Evolutionary conservation across 2,113 vertebrate genomes (phyloP).

Genomic region (Pleuronectes platessa): DNA sequence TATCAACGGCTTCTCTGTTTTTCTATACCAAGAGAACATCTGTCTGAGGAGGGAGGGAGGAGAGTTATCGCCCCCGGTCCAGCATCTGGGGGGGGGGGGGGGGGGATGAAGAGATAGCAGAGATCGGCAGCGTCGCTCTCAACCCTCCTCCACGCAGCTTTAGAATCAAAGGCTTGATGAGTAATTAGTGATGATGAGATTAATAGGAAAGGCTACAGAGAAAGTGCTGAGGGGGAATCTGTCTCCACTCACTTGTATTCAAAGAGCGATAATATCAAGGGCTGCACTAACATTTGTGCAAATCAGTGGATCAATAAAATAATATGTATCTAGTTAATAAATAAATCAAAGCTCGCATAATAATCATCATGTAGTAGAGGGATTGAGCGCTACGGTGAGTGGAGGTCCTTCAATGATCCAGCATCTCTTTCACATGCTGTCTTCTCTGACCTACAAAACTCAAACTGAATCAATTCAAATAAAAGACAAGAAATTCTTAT

Average conservation of each 20-base stretch:
- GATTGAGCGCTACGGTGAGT: neutral
- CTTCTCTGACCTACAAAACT: neutral
- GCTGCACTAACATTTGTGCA: slow-evolving; percentile 17
- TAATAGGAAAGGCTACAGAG: slow-evolving; percentile 62
- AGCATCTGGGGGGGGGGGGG: neutral
- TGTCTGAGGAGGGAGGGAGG: slow-evolving; percentile 54
- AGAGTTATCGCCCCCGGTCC: neutral
- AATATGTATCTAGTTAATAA: slow-evolving; percentile 20
- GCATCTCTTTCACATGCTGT: neutral
- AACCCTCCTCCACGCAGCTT: slow-evolving; percentile 51
- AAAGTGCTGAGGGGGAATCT: slow-evolving; percentile 40
- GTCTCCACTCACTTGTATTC: slow-evolving; percentile 43
- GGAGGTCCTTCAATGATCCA: neutral
- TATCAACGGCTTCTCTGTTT: slow-evolving; percentile 37
- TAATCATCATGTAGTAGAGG: slow-evolving; percentile 9
- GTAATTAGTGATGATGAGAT: slow-evolving; percentile 72
- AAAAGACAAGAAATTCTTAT: neutral
- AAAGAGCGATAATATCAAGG: slow-evolving; percentile 21
- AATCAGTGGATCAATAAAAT: slow-evolving; percentile 24
- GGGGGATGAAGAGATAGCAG: slow-evolving; percentile 4
- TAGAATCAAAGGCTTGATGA: slow-evolving; percentile 73
- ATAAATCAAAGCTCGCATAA: slow-evolving; percentile 17
- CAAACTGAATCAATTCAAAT: neutral
- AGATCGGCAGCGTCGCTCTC: slow-evolving; percentile 31
- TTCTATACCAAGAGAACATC: slow-evolving; percentile 65